Base-by-base conservation (phyloP, 1,140 invertebrate species). In the Drepana arcuata region DNA sequence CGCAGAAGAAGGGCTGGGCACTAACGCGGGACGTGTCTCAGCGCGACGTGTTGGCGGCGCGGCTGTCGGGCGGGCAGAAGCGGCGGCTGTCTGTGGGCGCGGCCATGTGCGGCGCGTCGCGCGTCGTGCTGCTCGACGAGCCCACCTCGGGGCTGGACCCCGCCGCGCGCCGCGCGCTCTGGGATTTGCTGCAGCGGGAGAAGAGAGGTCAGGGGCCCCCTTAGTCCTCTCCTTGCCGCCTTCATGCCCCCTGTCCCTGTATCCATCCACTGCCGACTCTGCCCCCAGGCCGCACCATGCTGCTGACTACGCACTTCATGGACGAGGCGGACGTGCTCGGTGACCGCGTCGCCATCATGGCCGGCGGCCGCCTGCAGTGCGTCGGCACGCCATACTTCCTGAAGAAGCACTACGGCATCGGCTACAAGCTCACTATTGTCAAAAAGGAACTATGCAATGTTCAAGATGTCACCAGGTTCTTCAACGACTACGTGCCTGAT, bases 291-390 rank as follows among this genome's bases (percentile, higher is more conserved):
- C 86, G 92, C 18, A 97, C 95, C 1, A 93, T 99, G 56, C 78
- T 99, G 2, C 87, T 99, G 1, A 97, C 95, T 1, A 99, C 97
- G 1, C 97, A 99, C 78, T 97, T 95, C 74, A 98, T 99, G 95
- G 97, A 99, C 80, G 97, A 99, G 84, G 97, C 97, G 5, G 97
- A 99, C 82, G 87, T 93, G 11, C 85, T 99, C 0, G 96, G 95
- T 1, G 95, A 98, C 74, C 86, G 94, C 45, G 95, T 98, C 45
- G 94, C 94, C 2, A 97, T 98, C 34, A 92, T 98, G 87, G 89
- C 94, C 28, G 87, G 91, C 29, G 96, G 95, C 1, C 81, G 86
- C 36, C 72, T 97, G 1, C 88, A 90, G 52, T 95, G 93, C 58
- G 78, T 84, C 16, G 86, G 85, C 2, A 84, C 85, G 2, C 75